A percentile compares a stretch with the other conserved stretches of the same genome.
These are phyloP conservation scores for Pygocentrus nattereri DNA, from an alignment of 2,797 vertebrate species.

Conservation along the genomic window DNA sequence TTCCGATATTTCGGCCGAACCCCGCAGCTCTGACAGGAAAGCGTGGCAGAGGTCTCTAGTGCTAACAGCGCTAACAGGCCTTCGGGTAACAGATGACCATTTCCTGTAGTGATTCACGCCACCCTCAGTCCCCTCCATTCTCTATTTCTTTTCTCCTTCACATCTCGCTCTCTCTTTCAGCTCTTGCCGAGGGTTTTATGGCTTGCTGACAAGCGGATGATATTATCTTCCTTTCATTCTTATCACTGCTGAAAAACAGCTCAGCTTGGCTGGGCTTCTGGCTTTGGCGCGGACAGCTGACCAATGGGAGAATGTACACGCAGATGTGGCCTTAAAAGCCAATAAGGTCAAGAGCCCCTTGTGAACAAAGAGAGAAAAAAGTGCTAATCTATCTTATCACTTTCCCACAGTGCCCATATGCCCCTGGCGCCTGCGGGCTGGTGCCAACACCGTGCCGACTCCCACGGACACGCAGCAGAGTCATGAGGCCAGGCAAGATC, in stretches of 20 bases:
- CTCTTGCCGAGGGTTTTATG: constrained; percentile 48
- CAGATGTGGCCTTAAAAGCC: constrained; percentile 58
- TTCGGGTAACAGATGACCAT: constrained; percentile 61
- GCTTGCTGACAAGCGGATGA: constrained; percentile 60
- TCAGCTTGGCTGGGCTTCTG: constrained; percentile 41
- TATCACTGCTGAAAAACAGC: constrained; percentile 61
- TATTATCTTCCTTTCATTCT: constrained; percentile 64
- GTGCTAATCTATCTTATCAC: constrained; percentile 62
- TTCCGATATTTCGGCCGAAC: constrained; percentile 46
- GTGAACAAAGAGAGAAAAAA: constrained; percentile 42
- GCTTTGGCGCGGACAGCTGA: constrained; percentile 43
- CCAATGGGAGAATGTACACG: constrained; percentile 42
- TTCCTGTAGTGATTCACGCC: constrained; percentile 61
- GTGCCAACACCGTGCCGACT: constrained; percentile 52
- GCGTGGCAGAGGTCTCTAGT: constrained; percentile 46
- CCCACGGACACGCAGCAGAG: constrained; percentile 40
- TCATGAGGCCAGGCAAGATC: constrained; percentile 42
- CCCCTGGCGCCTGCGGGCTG: constrained; percentile 29
- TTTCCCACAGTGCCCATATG: constrained; percentile 63
- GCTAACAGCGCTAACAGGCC: constrained; percentile 47
- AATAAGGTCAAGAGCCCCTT: constrained; percentile 53
- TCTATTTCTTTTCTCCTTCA: constrained; percentile 37
- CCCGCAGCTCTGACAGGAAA: constrained; percentile 51
- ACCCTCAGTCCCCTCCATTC: constrained; percentile 11
- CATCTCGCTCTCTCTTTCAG: constrained; percentile 44